Evolutionary conservation across 2,113 vertebrate species (phyloP), one percentile per base, ranked within the genome.

Genomic region (Steatornis caripensis): DNA sequence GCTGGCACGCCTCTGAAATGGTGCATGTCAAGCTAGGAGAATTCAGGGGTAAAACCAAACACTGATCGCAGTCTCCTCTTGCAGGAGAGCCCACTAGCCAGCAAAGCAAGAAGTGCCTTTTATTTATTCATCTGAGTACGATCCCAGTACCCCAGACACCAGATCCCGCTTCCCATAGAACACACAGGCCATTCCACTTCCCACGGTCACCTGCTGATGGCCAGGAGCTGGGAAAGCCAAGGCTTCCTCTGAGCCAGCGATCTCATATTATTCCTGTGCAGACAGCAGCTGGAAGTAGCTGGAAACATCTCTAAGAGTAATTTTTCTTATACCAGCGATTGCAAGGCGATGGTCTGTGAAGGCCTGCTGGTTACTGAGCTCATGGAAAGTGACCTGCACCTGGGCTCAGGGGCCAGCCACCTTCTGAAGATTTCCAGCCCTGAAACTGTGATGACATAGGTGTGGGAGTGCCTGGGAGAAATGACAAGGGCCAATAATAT

Each of bases 261-360:
- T 91, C 77, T 97, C 81, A 92, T 84, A 70, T 84, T 94, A 90
- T 95, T 95, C 71, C 84, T 95, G 64, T 2, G 5, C 43, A 79
- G 66, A 84, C 94, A 97, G 97, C 93, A 96, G 93, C 96, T 97
- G 97, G 90, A 94, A 90, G 80, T 94, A 93, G 86, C 96, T 96
- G 93, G 95, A 97, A 97, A 96, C 87, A 92, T 86, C 79, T 65
- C 89, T 85, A 92, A 95, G 79, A 95, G 76, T 91, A 89, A 87
- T 70, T 96, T 96, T 97, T 96, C 78, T 78, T 83, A 41, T 34
- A 60, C 36, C 0, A 1, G 65, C 87, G 93, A 61, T 39, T 96
- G 72, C 55, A 84, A 89, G 75, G 84, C 0, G 2, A 85, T 57
- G 75, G 79, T 88, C 75, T 95, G 57, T 69, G 76, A 90, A 91